Evolutionary conservation across 2,888 invertebrate genomes (phyloP).

Genomic region (Philereme vetulata): DNA sequence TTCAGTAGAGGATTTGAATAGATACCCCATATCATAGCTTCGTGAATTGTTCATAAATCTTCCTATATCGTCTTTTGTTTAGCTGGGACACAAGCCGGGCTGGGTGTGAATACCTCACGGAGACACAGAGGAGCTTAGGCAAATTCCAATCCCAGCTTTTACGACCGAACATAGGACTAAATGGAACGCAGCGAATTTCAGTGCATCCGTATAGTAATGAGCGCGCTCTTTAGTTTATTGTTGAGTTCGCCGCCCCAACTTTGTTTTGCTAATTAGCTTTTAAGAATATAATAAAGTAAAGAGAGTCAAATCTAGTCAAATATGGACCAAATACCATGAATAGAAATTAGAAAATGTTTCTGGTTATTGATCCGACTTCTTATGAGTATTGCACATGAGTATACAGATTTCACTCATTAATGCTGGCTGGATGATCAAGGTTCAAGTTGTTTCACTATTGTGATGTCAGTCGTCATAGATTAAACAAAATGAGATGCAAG

Average conservation of each 20-base stretch:
- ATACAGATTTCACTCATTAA: too few relatives aligned
- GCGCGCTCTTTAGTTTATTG: conserved; percentile 48
- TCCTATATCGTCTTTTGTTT: conserved; percentile 76
- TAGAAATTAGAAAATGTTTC: too few relatives aligned
- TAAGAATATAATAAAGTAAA: background rate
- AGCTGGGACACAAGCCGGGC: conserved; percentile 48
- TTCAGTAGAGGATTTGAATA: conserved; percentile 71
- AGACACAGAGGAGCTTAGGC: conserved; percentile 50
- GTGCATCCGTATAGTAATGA: conserved; percentile 45
- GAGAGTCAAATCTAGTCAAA: too few relatives aligned
- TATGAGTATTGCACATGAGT: too few relatives aligned
- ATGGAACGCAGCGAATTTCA: conserved; percentile 32
- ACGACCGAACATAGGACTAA: conserved; percentile 47
- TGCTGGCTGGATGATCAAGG: too few relatives aligned
- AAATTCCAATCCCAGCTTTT: conserved; percentile 58
- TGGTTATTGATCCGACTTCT: too few relatives aligned
- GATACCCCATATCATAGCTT: conserved; percentile 77
- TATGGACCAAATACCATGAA: too few relatives aligned
- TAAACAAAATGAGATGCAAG: conserved; percentile 23
- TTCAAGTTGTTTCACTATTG: background rate
- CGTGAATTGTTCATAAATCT: conserved; percentile 80
- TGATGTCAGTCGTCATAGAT: conserved; percentile 15
- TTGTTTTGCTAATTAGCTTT: conserved; percentile 34
- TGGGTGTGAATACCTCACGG: conserved; percentile 39
- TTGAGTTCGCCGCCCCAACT: conserved; percentile 29